phyloP scores from a whole-genome alignment of 2,797 vertebrate genomes.

The Hypotaenidia philippensis region DNA sequence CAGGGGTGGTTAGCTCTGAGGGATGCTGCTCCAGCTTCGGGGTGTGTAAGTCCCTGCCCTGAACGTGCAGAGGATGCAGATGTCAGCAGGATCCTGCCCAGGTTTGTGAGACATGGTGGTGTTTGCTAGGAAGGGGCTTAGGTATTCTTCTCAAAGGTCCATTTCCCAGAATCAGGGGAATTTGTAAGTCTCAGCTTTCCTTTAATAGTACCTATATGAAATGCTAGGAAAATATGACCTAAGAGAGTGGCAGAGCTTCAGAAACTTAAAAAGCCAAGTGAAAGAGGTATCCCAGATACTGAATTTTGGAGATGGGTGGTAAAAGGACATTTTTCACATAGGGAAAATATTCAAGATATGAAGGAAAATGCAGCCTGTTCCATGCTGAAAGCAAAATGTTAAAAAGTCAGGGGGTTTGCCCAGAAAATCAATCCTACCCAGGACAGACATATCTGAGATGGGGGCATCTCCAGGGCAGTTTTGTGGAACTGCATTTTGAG shows the following conservation, averaged over 20 bases:
- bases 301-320: neutral
- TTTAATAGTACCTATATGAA: neutral
- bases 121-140: neutral
- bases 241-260: neutral
- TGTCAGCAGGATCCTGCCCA: neutral
- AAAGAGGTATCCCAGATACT: neutral
- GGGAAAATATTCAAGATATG: neutral
- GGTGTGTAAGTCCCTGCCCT: neutral
- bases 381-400: neutral
- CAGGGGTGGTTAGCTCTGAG: no score
- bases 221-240: neutral
- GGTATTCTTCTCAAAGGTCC: neutral
- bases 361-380: neutral
- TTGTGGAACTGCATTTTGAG: neutral
- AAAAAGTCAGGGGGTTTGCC: neutral
- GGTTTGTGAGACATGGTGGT: fast-evolving
- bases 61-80: neutral
- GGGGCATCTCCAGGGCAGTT: neutral
- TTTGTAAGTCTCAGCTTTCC: neutral
- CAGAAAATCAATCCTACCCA: neutral
- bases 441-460: neutral
- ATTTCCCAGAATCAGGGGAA: neutral
- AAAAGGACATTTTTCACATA: neutral
- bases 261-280: neutral
- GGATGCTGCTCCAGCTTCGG: neutral